Evolutionary conservation across 2,888 invertebrate genomes (phyloP), one percentile per base, ranked within the genome.

Genomic region (Cephalotes varians): DNA sequence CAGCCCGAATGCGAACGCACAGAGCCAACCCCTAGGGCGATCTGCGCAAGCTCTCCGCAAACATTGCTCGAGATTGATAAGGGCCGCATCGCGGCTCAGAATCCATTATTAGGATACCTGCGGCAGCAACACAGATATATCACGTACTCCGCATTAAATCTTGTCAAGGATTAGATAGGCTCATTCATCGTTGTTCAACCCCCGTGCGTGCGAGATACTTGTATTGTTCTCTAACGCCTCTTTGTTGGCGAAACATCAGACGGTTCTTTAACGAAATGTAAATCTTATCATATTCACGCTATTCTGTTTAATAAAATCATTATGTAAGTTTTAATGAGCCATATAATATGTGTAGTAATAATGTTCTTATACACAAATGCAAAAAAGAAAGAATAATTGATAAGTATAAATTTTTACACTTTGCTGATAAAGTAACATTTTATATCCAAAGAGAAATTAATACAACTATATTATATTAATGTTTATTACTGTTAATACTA

Each of bases 11-110:
- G 64, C 82, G 80, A 82, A 15, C 56, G 77, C 51, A 76, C 72
- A 84, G 73, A 86, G 86, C 89, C 91, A 91, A 85, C 91, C 92
- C 91, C 90, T 87, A 80, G 49, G 76, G 47, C 56, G 81, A 81
- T 76, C 72, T 86, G 90, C 91, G 91, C 89, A 90, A 85, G 87
- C 87, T 84, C 87, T 71, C 44, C 31, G 88, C 89, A 91, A 92
- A 92, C 90, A 91, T 91, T 91, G 91, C 85, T 83, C 47, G 82
- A 87, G 84, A 85, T 87, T 87, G 93, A 92, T 93, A 93, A 93
- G 90, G 87, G 82, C 83, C 81, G 85, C 74, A 81, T 84, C 93
- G 91, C 92, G 93, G 89, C 87, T 67, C 79, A 86, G 93, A 92
- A 93, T 93, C 88, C 90, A 92, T 93, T 93, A 91, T 88, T 87